A percentile compares a stretch with the other conserved stretches of the same genome.
These are phyloP conservation scores for Pachyuromys duprasi DNA, from an alignment of 2,797 vertebrate genomes.

Conservation along the genomic window DNA sequence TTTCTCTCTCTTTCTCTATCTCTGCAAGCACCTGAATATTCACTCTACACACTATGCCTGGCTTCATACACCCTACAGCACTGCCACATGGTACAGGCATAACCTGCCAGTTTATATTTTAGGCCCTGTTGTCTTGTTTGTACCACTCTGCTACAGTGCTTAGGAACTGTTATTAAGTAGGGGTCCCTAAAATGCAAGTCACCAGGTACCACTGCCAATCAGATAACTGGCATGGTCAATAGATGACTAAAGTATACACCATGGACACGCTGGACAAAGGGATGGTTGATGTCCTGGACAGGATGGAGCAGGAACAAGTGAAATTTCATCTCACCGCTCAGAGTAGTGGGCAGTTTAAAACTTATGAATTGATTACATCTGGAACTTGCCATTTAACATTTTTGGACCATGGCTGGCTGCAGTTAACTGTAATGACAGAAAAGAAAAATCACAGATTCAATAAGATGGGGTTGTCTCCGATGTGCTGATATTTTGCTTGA, in stretches of 20 bases:
- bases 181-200: background rate
- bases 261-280: background rate
- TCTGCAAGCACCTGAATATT: background rate
- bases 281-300: accelerated
- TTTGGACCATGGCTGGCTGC: background rate
- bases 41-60: no score
- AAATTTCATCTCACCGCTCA: background rate
- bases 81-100: background rate
- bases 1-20: no score
- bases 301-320: background rate
- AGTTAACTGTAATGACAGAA: background rate
- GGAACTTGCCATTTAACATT: background rate
- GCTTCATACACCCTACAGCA: background rate
- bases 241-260: no score
- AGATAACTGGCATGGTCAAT: background rate
- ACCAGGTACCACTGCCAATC: background rate
- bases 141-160: no score
- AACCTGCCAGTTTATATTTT: background rate
- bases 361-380: background rate
- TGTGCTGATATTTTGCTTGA: background rate
- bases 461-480: background rate
- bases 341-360: background rate
- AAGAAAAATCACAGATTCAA: background rate
- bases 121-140: background rate
- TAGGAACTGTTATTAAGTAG: background rate